Evolutionary conservation across 2,888 invertebrate genomes (phyloP), one percentile per base, ranked within the genome.

Genomic region (Microplitis deprimator): DNA sequence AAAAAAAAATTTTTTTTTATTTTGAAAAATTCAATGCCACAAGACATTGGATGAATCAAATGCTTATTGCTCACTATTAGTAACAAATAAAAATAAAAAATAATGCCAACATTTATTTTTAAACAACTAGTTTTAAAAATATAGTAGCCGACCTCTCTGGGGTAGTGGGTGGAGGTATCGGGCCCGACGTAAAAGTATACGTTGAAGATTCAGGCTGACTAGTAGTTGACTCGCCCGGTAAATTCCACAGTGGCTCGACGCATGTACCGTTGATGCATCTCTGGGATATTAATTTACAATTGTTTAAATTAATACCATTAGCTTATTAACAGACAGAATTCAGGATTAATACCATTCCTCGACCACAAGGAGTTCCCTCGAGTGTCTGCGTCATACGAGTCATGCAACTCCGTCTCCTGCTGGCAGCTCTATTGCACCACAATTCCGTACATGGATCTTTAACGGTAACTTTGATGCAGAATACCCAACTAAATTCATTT

Each of bases 371-470:
- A 6, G 76, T 76, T 2, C 76, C 76, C 6, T 76, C 76, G 6
- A 76, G 20, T 5, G 76, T 76, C 17, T 38, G 70, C 8, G 76
- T 76, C 17, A 71, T 70, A 8, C 76, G 76, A 8, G 76, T 76
- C 65, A 71, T 70, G 13, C 76, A 76, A 67, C 70, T 76, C 5
- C 76, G 70, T 13, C 70, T 50, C 16, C 64, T 70, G 8, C 71
- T 65, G 38, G 67, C n/a, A 7, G 38, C 65, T 67, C 59, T 71
- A 67, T 71, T 76, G 7, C 76, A 76, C 76, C 76, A 76, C 38
- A 76, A 67, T 20, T 76, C 71, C 20, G 39, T 71, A 40, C 76
- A 76, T 0, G 76, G 76, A 60, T 76, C 76, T 39, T 7, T 40
- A 6, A 76, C 71, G 3, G 67, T 29, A 65, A 76, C 40, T 17